Evolutionary conservation across 2,888 invertebrate genomes (phyloP), one percentile per base, ranked within the genome.

Genomic region (Tipula confusa): DNA sequence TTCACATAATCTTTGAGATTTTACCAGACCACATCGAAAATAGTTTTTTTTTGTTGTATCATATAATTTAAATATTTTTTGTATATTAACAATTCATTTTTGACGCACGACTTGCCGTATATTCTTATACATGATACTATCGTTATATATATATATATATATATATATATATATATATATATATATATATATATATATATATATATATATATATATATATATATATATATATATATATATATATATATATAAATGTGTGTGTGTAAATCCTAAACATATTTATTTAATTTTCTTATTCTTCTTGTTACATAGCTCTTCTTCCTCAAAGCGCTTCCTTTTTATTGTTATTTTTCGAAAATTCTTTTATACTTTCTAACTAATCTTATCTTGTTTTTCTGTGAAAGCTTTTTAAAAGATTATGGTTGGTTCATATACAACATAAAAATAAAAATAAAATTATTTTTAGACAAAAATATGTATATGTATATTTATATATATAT

Each of bases 331-430:
- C 64, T 64, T 64, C 64, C 24, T 64, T 64, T 24, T 24, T 24
- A 64, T 64, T 64, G 64, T 64, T 64, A 64, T 48, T 18, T 64
- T 64, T 64, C 64, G 64, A 24, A 64, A 64, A 64, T 64, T 64
- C 64, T 64, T 64, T 64, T 64, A 64, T 64, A 24, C 64, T 64
- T 64, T 24, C 64, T 24, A 64, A 64, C 64, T 64, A 64, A 64
- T 64, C 64, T 64, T 64, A 64, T 64, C 64, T 64, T 64, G 64
- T 64, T 64, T 64, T 43, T 64, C 24, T 64, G 64, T 64, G 64
- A 64, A 64, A 64, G 64, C 64, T 64, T 64, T 64, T 64, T 64
- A 64, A 64, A 64, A 64, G 64, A 64, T 64, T 64, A 64, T 64
- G 64, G 64, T 64, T 64, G 18, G 24, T 24, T 15, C 18, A 24